Conservation (phyloP, 1,140 invertebrate genomes). For the Spodoptera litura region DNA sequence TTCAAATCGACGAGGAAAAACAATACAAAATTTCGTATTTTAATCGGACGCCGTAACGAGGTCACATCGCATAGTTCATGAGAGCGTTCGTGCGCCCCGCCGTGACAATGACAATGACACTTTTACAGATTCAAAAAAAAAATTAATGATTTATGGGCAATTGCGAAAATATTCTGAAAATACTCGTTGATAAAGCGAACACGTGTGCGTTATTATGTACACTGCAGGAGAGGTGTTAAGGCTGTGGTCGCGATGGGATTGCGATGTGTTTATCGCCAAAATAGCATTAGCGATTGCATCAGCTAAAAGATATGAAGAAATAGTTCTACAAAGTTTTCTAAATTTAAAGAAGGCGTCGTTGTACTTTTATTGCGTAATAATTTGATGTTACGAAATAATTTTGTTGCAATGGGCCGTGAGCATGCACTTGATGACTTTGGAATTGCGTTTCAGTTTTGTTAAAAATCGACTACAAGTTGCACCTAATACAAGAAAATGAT, state of each 20-base stretch:
- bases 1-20: conserved; percentile 62
- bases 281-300: conserved; percentile 13
- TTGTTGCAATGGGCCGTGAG: background rate
- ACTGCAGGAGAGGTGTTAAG: background rate
- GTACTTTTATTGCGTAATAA: background rate
- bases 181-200: too few species aligned
- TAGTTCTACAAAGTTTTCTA: conserved; percentile 30
- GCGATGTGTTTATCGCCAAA: background rate
- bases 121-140: conserved; percentile 43
- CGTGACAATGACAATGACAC: conserved; percentile 54
- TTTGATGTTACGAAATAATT: conserved; percentile 23
- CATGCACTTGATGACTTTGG: conserved; percentile 33
- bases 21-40: conserved; percentile 54
- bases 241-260: background rate
- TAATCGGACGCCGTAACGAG: conserved; percentile 50
- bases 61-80: conserved; percentile 44
- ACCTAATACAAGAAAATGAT: too few species aligned
- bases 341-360: conserved; percentile 19
- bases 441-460: conserved; percentile 11
- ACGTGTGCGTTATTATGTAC: background rate
- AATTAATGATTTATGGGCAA: conserved; percentile 19
- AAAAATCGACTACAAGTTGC: background rate
- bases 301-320: conserved; percentile 1
- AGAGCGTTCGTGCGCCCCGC: conserved; percentile 34
- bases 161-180: background rate